Evolutionary conservation across 2,797 vertebrate genomes (phyloP), one percentile per base, ranked within the genome.

Genomic region (Lagodon rhomboides): DNA sequence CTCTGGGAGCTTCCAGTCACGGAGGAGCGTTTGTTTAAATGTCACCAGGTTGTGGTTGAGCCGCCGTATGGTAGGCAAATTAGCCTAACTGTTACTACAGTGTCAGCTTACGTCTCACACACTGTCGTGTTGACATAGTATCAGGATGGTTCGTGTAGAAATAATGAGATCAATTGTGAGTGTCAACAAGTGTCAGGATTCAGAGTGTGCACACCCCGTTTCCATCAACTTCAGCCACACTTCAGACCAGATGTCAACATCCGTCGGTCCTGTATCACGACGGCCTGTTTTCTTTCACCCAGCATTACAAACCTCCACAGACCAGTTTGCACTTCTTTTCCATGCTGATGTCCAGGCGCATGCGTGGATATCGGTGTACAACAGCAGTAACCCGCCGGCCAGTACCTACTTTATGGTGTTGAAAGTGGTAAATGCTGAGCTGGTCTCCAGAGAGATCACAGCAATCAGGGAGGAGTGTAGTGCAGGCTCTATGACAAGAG

Each of bases 341-440:
- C 17, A 20, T n/a, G 2, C 4, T 59, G 4, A 4, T 53, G 55
- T 13, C 49, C 6, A 1, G 16, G 75, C 87, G 87, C 87, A 89
- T 91, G 87, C 82, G 84, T 54, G 47, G 38, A 50, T 86, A 84
- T 85, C 83, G 84, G 66, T 75, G 15, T n/a, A 12, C 10, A 27
- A 46, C 59, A 64, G 67, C 77, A 54, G 38, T 2, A 3, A 38
- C 10, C 71, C n/a, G 70, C 55, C 30, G 72, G 68, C 75, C 77
- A 66, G 68, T 49, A 76, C 49, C 67, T 75, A 38, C 74, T 85
- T 88, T 73, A 75, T 83, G 85, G 68, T 71, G 53, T 44, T 87
- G 73, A 75, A 85, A 85, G 90, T 72, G 47, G 79, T 91, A 87
- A 38, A 85, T 92, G 90, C 90, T 94, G 93, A 93, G 90, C 81